A percentile compares a stretch with the other conserved stretches of the same genome.
These are phyloP conservation scores for Philereme transversata DNA, from an alignment of 2,888 invertebrate genomes.

Conservation along the genomic window DNA sequence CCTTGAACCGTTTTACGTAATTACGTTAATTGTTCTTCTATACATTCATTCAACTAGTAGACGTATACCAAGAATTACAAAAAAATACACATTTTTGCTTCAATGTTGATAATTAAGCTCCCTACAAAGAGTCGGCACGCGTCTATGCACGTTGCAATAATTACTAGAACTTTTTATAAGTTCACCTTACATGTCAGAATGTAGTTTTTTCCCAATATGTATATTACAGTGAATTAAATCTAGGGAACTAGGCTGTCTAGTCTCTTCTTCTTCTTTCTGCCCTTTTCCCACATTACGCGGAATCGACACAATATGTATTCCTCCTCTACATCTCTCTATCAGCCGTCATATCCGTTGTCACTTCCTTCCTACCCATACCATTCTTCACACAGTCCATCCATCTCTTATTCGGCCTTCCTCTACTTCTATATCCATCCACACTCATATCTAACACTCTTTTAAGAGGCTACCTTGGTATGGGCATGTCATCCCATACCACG, in stretches of 20 bases:
- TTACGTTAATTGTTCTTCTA: conserved; percentile 73
- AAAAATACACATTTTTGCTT: conserved; percentile 36
- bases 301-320: no score
- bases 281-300: no score
- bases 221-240: not conserved
- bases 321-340: no score
- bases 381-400: no score
- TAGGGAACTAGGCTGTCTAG: not conserved
- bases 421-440: no score
- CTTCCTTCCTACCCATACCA: no score
- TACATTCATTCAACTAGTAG: conserved; percentile 46
- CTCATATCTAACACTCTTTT: no score
- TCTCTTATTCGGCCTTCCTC: no score
- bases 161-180: conserved; percentile 1
- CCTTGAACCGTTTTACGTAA: conserved; percentile 73
- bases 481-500: no score
- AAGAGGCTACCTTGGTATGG: no score
- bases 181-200: not conserved
- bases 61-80: conserved; percentile 36
- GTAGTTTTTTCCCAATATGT: not conserved
- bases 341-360: no score
- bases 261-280: no score
- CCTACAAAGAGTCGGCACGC: conserved; percentile 26
- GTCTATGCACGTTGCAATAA: conserved; percentile 25
- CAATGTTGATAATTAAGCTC: conserved; percentile 31